Conservation (phyloP, 2,888 invertebrate genomes). For the Melanostoma scalare region DNA sequence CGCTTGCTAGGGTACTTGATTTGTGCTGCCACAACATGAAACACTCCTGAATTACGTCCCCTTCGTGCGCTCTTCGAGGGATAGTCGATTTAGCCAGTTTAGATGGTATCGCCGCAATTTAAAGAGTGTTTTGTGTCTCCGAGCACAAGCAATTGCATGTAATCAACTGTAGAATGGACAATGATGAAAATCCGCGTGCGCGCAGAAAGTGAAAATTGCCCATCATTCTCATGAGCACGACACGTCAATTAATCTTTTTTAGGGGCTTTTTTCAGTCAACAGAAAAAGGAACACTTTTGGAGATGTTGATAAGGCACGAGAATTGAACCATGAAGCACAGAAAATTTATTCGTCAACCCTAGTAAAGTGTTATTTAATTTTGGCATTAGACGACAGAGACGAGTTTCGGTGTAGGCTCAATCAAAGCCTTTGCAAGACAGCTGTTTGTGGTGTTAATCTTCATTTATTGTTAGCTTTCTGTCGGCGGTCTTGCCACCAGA, state of each 20-base stretch:
- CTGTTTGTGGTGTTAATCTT: no score
- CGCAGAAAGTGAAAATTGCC: constrained; percentile 64
- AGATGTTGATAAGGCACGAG: constrained; percentile 43
- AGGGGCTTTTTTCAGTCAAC: constrained; percentile 18
- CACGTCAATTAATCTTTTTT: constrained; percentile 66
- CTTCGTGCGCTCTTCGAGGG: constrained; percentile 28
- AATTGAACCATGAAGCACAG: constrained; percentile 51
- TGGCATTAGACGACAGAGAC: no score
- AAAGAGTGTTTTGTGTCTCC: constrained; percentile 7
- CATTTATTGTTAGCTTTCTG: no score
- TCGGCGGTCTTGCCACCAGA: no score
- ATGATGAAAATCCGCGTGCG: constrained; percentile 54
- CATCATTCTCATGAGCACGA: constrained; percentile 68
- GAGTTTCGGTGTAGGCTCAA: no score
- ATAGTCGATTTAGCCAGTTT: constrained; percentile 30
- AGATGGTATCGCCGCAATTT: constrained; percentile 28
- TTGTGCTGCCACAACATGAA: constrained; percentile 28
- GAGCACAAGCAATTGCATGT: constrained; percentile 44
- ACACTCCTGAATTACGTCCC: constrained; percentile 14
- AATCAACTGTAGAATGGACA: constrained; percentile 62
- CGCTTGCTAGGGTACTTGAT: constrained; percentile 49
- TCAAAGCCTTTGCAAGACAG: no score
- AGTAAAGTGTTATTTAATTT: no score
- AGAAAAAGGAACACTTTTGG: constrained; percentile 26
- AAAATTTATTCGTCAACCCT: constrained; percentile 50